Evolutionary conservation across 2,113 vertebrate species (phyloP).

Genomic region (Lycocorax pyrrhopterus): DNA sequence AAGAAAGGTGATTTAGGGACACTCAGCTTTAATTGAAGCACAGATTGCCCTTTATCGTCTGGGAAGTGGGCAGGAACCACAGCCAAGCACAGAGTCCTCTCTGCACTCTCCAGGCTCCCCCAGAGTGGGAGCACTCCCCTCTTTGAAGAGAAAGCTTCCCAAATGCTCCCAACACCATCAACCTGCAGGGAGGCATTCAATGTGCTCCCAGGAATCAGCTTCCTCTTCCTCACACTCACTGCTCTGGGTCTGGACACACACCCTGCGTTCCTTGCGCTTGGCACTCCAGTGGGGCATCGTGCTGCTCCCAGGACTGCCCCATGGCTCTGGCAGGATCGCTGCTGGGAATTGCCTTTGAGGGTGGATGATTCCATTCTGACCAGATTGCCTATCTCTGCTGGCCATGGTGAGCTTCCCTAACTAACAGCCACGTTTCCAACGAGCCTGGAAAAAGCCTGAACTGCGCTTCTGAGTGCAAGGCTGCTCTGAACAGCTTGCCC

Average conservation of each 20-base stretch:
- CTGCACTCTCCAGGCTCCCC: neutral
- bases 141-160: neutral
- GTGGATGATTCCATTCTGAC: neutral
- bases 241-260: neutral
- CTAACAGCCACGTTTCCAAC: neutral
- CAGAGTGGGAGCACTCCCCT: neutral
- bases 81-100: neutral
- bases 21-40: neutral
- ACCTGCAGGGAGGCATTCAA: rapidly evolving
- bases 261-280: rapidly evolving
- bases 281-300: rapidly evolving
- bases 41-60: neutral
- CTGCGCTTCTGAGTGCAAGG: neutral
- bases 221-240: neutral
- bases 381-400: neutral
- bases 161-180: neutral
- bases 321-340: rapidly evolving
- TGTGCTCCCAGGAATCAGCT: neutral
- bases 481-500: constrained; percentile 28
- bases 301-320: neutral
- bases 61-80: neutral
- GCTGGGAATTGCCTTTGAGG: neutral
- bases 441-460: neutral
- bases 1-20: neutral
- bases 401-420: neutral